These are phyloP conservation scores for Leptinotarsa texana DNA, from an alignment of 1,140 invertebrate genomes.

Conservation along the genomic window DNA sequence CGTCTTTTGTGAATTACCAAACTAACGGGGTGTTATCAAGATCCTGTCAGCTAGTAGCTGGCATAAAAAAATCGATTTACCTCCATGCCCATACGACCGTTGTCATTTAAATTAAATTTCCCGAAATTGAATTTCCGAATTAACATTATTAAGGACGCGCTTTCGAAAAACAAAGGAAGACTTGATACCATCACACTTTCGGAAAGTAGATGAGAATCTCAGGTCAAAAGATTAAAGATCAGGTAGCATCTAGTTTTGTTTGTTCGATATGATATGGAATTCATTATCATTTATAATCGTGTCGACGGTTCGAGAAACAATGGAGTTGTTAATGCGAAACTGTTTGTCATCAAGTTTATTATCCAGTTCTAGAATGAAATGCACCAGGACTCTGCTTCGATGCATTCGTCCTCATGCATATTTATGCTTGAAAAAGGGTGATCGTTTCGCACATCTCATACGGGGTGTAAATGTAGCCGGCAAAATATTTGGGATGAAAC, in stretches of 20 bases:
- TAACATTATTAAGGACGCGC: slow-evolving; percentile 12
- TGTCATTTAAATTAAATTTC: slow-evolving; percentile 3
- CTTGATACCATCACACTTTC: not conserved
- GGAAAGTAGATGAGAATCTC: slow-evolving; percentile 32
- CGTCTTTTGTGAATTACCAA: not conserved
- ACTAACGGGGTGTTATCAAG: not conserved
- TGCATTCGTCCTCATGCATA: slow-evolving; percentile 16
- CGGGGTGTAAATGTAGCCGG: no score
- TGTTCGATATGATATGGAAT: slow-evolving; percentile 33
- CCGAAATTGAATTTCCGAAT: not conserved
- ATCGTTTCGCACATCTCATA: not conserved
- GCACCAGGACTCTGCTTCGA: slow-evolving; percentile 8
- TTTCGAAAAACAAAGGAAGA: slow-evolving; percentile 10
- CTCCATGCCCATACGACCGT: not conserved
- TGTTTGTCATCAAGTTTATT: slow-evolving; percentile 27
- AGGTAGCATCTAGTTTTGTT: slow-evolving; percentile 31
- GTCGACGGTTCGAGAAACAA: slow-evolving; percentile 32
- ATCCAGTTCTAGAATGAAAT: slow-evolving; percentile 23
- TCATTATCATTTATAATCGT: slow-evolving; percentile 42
- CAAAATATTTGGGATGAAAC: no score
- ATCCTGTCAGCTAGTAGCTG: not conserved
- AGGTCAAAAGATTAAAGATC: slow-evolving; percentile 46
- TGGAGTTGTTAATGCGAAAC: slow-evolving; percentile 24
- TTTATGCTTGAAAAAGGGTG: slow-evolving; percentile 17
- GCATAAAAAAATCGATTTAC: not conserved